A percentile compares a stretch with the other conserved stretches of the same genome.
phyloP scores from a whole-genome alignment of 2,797 vertebrate genomes.

The Harpagifer antarcticus region DNA sequence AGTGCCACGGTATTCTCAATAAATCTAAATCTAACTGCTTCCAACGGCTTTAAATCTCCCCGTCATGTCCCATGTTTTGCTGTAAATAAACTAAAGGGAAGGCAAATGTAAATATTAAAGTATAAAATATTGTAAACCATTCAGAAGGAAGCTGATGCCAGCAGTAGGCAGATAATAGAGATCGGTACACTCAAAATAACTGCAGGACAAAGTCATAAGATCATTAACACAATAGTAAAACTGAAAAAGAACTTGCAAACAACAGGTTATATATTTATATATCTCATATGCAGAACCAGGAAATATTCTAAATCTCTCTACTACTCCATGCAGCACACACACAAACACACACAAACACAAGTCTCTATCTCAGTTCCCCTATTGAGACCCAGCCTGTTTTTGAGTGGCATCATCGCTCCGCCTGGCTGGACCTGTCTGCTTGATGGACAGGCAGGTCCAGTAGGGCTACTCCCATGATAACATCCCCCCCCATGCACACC shows the following conservation, averaged over 20 bases:
- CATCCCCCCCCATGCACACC: constrained; percentile 13
- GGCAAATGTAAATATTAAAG: too few relatives aligned
- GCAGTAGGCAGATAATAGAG: too few relatives aligned
- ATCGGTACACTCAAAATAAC: not conserved
- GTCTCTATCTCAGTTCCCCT: constrained; percentile 49
- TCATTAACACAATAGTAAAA: not conserved
- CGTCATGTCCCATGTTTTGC: not conserved
- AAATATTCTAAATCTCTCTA: constrained; percentile 11
- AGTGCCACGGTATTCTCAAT: constrained; percentile 15
- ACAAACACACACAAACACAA: constrained; percentile 30
- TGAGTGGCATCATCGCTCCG: constrained; percentile 77
- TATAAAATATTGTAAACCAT: too few relatives aligned
- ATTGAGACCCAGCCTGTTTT: constrained; percentile 67
- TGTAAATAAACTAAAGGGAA: too few relatives aligned
- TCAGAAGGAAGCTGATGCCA: too few relatives aligned
- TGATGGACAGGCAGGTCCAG: constrained; percentile 49
- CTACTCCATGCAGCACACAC: constrained; percentile 4
- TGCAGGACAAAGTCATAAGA: not conserved
- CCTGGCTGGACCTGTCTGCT: constrained; percentile 73
- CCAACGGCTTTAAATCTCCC: constrained; percentile 4
- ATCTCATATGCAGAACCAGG: not conserved
- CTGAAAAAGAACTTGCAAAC: not conserved
- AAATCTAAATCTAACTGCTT: constrained; percentile 24
- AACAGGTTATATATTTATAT: not conserved
- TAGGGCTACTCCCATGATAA: constrained; percentile 44